Evolutionary conservation across 2,113 vertebrate genomes (phyloP).

Genomic region (Stigmatopora nigra): DNA sequence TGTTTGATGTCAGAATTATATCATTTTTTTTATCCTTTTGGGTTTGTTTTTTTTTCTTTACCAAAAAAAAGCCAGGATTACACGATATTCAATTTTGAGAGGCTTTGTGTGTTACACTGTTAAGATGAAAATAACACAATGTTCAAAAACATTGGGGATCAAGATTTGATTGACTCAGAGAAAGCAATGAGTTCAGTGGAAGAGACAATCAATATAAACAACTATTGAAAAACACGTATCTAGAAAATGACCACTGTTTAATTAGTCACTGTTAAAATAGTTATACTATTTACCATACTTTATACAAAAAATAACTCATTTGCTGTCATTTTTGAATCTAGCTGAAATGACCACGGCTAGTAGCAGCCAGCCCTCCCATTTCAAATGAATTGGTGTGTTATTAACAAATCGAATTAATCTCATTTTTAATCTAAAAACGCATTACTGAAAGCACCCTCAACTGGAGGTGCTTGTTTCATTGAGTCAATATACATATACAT

Average conservation of each 20-base stretch:
- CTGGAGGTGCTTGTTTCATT: too few relatives aligned
- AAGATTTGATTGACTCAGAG: conserved; percentile 40
- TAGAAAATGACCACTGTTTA: background rate
- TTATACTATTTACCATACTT: too few relatives aligned
- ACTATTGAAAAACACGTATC: background rate
- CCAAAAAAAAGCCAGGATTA: conserved; percentile 21
- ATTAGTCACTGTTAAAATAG: too few relatives aligned
- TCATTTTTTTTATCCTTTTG: background rate
- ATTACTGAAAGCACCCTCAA: too few relatives aligned
- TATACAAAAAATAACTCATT: too few relatives aligned
- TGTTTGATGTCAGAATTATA: conserved; percentile 3
- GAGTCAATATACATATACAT: too few relatives aligned
- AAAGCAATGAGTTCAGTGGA: conserved; percentile 35
- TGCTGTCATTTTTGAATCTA: too few relatives aligned
- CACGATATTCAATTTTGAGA: conserved; percentile 30
- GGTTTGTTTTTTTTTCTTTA: conserved; percentile 18
- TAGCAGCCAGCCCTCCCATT: too few relatives aligned
- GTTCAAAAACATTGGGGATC: conserved; percentile 32
- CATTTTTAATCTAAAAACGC: too few relatives aligned
- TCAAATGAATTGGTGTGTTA: too few relatives aligned
- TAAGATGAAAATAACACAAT: conserved; percentile 43
- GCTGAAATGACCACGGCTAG: too few relatives aligned
- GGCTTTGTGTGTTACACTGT: conserved; percentile 23
- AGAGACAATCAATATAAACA: background rate
- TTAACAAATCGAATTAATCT: too few relatives aligned